A percentile compares a stretch with the other conserved stretches of the same genome.
These are phyloP conservation scores for Intellagama lesueurii DNA, from an alignment of 2,797 vertebrate species.

Conservation along the genomic window DNA sequence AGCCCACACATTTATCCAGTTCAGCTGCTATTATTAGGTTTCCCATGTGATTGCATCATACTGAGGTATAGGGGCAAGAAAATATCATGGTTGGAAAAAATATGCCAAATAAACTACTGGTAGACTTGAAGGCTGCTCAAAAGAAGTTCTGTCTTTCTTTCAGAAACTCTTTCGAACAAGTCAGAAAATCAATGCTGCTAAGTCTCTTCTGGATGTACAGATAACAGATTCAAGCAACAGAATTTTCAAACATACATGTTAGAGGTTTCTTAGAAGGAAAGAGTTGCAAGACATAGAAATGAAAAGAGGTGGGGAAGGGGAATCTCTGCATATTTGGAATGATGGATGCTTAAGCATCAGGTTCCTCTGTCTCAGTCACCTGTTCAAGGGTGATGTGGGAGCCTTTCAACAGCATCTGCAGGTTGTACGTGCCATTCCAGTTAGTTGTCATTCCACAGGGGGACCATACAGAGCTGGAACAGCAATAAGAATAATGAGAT, in stretches of 20 bases:
- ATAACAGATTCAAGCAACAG: background rate
- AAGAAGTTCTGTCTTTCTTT: background rate
- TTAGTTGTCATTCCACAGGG: conserved; percentile 7
- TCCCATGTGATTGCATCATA: background rate
- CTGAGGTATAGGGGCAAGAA: background rate
- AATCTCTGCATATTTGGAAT: background rate
- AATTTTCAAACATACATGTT: background rate
- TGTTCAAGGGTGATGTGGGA: background rate
- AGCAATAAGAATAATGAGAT: conserved; percentile 22
- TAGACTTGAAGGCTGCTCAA: no score
- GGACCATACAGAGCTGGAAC: background rate
- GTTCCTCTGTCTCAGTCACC: background rate
- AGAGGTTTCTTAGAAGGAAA: background rate
- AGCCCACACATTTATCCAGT: no score
- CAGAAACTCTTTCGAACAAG: background rate
- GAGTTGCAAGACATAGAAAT: background rate
- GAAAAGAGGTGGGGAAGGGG: no score
- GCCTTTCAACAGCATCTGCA: background rate
- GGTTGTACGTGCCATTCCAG: conserved; percentile 16
- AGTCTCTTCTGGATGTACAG: background rate
- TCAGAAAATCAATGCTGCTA: background rate
- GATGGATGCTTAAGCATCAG: background rate
- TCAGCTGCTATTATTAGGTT: background rate
- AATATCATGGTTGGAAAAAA: background rate
- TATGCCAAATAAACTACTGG: background rate